Evolutionary conservation across 2,797 vertebrate species (phyloP).

Genomic region (Leptoclinus maculatus): DNA sequence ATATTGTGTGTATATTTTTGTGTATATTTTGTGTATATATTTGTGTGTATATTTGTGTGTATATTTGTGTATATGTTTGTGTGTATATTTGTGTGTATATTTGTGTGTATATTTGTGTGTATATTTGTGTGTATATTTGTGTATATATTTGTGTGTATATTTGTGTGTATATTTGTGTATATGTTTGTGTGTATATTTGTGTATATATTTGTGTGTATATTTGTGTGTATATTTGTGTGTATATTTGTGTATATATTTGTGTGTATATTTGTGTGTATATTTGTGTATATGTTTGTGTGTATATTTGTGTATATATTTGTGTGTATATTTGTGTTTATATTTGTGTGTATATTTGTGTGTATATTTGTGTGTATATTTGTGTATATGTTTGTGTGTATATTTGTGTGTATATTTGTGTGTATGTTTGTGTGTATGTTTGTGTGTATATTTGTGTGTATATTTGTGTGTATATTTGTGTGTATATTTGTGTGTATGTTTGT

Average conservation of each 20-base stretch:
- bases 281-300: slow-evolving; percentile 4
- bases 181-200: too few relatives aligned
- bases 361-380: slow-evolving; percentile 2
- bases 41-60: slow-evolving; percentile 10
- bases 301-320: slow-evolving; percentile 2
- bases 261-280: neutral
- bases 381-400: too few relatives aligned
- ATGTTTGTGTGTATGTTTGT: slow-evolving; percentile 2
- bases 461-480: neutral
- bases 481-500: slow-evolving; percentile 7
- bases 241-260: too few relatives aligned
- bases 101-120: neutral
- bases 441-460: neutral
- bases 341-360: slow-evolving; percentile 8
- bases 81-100: neutral
- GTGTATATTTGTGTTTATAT: too few relatives aligned
- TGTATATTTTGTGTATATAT: too few relatives aligned
- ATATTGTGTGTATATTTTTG: neutral
- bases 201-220: slow-evolving; percentile 2
- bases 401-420: slow-evolving; percentile 8
- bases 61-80: slow-evolving; percentile 1
- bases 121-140: slow-evolving; percentile 2
- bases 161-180: slow-evolving; percentile 3
- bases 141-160: neutral
- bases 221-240: neutral